Evolutionary conservation across 2,113 vertebrate species (phyloP).

Genomic region (Anthoscopus minutus): DNA sequence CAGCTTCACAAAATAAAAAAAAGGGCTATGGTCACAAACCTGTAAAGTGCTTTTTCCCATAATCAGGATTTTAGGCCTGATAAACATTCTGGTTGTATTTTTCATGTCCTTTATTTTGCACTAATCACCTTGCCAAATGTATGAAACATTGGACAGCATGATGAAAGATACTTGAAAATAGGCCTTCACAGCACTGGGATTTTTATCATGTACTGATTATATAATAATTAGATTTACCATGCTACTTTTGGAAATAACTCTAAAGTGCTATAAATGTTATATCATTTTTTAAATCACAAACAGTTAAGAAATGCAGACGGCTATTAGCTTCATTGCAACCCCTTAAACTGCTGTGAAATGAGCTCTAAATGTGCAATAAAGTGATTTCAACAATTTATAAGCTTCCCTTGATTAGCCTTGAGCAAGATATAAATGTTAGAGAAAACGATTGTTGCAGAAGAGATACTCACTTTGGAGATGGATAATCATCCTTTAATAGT

Average conservation of each 20-base stretch:
- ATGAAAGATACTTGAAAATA: neutral
- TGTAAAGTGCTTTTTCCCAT: neutral
- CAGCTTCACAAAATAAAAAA: neutral
- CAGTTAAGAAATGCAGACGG: constrained; percentile 54
- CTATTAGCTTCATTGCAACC: constrained; percentile 59
- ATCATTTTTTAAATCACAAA: constrained; percentile 61
- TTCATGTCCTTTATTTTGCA: neutral
- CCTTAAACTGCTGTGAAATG: constrained; percentile 59
- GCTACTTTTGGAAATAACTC: constrained; percentile 25
- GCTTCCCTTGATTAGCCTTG: constrained; percentile 55
- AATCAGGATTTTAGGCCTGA: neutral
- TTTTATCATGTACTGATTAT: neutral
- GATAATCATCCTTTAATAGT: neutral
- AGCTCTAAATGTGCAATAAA: constrained; percentile 61
- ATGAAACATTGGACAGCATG: neutral
- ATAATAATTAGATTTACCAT: constrained; percentile 20
- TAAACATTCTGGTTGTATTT: neutral
- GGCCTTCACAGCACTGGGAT: neutral
- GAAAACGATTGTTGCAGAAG: constrained; percentile 1
- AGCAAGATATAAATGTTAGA: constrained; percentile 55
- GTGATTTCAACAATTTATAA: constrained; percentile 62
- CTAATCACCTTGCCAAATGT: neutral
- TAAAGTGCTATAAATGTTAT: constrained; percentile 13
- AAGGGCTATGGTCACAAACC: neutral
- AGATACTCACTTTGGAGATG: neutral